Evolutionary conservation across 2,888 invertebrate species (phyloP), one percentile per base, ranked within the genome.

Genomic region (Saturnia pavonia): DNA sequence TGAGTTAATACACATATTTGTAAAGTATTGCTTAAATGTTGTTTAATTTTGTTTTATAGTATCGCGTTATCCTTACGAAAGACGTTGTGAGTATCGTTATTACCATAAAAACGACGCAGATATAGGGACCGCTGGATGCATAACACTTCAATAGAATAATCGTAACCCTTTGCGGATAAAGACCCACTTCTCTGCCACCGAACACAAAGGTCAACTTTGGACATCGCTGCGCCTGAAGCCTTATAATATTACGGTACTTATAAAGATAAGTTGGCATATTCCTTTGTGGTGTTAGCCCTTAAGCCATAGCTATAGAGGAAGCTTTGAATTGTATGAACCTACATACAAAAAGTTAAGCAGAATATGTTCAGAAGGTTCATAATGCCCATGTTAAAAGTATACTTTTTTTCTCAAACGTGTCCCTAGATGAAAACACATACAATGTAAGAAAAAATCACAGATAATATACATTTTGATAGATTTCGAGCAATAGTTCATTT

Each of bases 121-220:
- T 77, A 79, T 78, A 76, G 76, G 78, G 73, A 75, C 77, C 76
- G 77, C 74, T 77, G 78, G 77, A 78, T 77, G 78, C 78, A 78
- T 83, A 82, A 80, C 83, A 77, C 82, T 84, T 83, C 81, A 81
- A 85, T 82, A 80, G 82, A 78, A 80, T 68, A 68, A 63, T 40
- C 63, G 68, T 63, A 74, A 69, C 74, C 78, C 78, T 78, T 77
- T 70, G 77, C 71, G 74, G 72, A 78, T 77, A 79, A 76, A 78
- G 74, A 74, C 74, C 40, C 67, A 12, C 57, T 60, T 25, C 57
- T 60, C 54, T 57, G 67, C 63, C 68, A 42, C 40, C 54, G 48
- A 70, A 75, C 78, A 75, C 76, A 80, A 80, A 80, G 80, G 80
- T 80, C 76, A 80, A 75, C 70, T 69, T 73, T 67, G 68, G 70